A percentile compares a stretch with the other conserved stretches of the same genome.
These are phyloP conservation scores for Phalera bucephala DNA, from an alignment of 2,888 invertebrate species.

Conservation along the genomic window DNA sequence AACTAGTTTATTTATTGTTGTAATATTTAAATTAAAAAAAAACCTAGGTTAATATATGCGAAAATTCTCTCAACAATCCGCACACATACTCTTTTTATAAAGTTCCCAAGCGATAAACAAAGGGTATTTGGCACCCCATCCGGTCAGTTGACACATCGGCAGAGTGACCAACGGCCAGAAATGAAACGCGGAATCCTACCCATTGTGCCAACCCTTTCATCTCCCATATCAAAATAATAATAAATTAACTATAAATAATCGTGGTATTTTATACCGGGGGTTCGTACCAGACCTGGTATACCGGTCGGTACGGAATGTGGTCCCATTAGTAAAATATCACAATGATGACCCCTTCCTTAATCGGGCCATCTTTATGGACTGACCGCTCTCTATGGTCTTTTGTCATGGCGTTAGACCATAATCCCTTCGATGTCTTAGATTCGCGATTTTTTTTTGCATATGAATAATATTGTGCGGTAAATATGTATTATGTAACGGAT, in stretches of 20 bases:
- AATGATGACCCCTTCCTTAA: slow-evolving; percentile 68
- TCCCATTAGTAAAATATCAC: slow-evolving; percentile 77
- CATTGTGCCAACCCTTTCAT: slow-evolving; percentile 73
- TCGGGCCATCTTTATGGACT: slow-evolving; percentile 77
- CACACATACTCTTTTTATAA: slow-evolving; percentile 1
- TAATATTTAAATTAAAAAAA: too few species aligned
- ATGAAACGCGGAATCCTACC: slow-evolving; percentile 63
- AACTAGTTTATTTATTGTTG: too few species aligned
- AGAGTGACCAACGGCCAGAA: slow-evolving; percentile 63
- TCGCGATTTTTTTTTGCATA: slow-evolving; percentile 59
- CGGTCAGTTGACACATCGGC: slow-evolving; percentile 40
- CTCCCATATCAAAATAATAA: slow-evolving; percentile 80
- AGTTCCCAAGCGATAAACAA: slow-evolving; percentile 52
- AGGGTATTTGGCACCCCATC: slow-evolving; percentile 40
- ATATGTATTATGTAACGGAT: slow-evolving; percentile 33
- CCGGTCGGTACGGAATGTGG: slow-evolving; percentile 75
- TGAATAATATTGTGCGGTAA: slow-evolving; percentile 54
- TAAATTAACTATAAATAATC: slow-evolving; percentile 80
- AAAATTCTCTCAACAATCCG: too few species aligned
- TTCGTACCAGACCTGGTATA: slow-evolving; percentile 58
- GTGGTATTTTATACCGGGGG: slow-evolving; percentile 37
- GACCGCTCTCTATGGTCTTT: slow-evolving; percentile 66
- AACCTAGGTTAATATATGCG: too few species aligned
- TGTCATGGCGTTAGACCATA: slow-evolving; percentile 78
- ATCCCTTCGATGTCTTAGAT: slow-evolving; percentile 59